Conservation (phyloP, 2,113 vertebrate genomes). For the Pelecanus crispus region DNA sequence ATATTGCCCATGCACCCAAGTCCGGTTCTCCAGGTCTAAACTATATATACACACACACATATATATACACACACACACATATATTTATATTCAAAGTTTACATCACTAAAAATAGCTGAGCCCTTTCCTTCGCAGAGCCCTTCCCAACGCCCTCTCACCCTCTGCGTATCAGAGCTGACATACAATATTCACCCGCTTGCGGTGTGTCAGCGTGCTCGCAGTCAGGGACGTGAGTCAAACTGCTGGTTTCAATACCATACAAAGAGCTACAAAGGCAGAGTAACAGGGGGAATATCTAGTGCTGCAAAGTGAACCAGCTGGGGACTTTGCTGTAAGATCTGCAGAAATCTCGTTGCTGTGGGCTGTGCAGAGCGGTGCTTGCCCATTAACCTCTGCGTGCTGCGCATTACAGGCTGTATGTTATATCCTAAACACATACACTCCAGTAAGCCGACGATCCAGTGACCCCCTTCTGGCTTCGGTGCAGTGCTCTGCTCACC, state of each 20-base stretch:
- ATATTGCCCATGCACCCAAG: background rate
- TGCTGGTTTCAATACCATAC: background rate
- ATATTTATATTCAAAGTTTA: background rate
- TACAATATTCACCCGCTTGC: background rate
- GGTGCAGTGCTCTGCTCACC: background rate
- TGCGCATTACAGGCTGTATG: fast-evolving
- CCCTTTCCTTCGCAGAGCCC: background rate
- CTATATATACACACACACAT: background rate
- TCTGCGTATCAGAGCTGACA: background rate
- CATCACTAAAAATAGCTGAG: background rate
- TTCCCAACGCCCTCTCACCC: background rate
- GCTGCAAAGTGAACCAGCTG: background rate
- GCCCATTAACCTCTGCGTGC: background rate
- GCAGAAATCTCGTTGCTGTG: background rate
- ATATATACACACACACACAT: too few relatives aligned
- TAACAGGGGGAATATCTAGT: background rate
- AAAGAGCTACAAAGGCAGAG: background rate
- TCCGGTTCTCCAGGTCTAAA: background rate
- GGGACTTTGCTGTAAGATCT: background rate
- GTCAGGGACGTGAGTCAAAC: background rate
- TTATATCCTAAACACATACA: background rate
- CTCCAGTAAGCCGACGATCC: background rate
- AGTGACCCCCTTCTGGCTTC: background rate
- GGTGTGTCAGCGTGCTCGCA: background rate
- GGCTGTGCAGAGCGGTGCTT: background rate